Base-by-base conservation (phyloP, 2,888 invertebrate genomes). In the Tetragonula carbonaria region DNA sequence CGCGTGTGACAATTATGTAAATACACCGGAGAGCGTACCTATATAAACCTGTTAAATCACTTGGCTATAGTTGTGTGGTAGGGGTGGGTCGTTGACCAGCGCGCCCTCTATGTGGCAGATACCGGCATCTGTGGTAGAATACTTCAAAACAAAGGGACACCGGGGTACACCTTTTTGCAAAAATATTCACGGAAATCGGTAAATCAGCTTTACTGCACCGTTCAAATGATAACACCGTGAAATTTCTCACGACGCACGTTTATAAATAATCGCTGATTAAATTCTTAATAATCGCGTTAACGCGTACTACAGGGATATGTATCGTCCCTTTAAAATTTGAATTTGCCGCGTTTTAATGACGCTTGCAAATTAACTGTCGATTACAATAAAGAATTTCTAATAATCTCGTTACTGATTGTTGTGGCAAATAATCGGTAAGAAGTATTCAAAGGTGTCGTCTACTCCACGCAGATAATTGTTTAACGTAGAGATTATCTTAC, bases 31-130 rank as follows among this genome's bases (percentile, higher is more conserved):
- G 55, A 50, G 38, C 62, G 70, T 59, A 45, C 45, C 45, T 45
- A 62, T 74, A 72, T 70, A 67, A 76, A 80, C 80, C 81, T 85
- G 85, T 85, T 81, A 81, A 81, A 86, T 85, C 85, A 67, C 78
- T 68, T 55, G 78, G 67, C 85, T 86, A 81, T 86, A 79, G 85
- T 82, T 71, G n/a, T 57, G 77, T 66, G 73, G 78, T 76, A 74
- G 86, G 85, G 82, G 79, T 86, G 82, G 85, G 86, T 86, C 86
- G 82, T 82, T 85, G 86, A 86, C 86, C 86, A 85, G 70, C 45
- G 86, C 86, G 86, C 86, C 74, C 86, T 85, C 85, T 85, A 79
- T 59, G 57, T 59, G 74, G 70, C 66, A 82, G 85, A 78, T 67
- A 74, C 85, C 85, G 86, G 85, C 86, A 81, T 74, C 68, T 55